phyloP scores from a whole-genome alignment of 2,113 vertebrate genomes.

The Colius striatus region DNA sequence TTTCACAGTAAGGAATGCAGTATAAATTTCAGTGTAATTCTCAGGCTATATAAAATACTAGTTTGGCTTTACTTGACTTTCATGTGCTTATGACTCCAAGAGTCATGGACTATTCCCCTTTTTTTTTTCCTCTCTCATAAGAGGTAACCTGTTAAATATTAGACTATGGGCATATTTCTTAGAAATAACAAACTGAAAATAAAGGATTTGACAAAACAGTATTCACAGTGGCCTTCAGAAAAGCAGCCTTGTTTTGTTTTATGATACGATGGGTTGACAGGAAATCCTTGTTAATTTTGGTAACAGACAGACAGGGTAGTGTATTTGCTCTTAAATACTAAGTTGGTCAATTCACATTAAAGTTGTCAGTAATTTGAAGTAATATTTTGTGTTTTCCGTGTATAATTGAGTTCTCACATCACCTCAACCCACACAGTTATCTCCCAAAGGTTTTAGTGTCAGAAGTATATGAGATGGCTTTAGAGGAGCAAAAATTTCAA shows the following conservation, averaged over 20 bases:
- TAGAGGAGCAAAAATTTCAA: not conserved
- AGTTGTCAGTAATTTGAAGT: not conserved
- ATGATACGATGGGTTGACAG: not conserved
- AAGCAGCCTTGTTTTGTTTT: not conserved
- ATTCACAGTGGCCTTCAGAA: not conserved
- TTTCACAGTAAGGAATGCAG: not conserved
- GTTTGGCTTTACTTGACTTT: conserved; percentile 7
- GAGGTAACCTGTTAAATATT: not conserved
- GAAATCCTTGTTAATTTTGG: not conserved
- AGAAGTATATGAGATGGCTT: not conserved
- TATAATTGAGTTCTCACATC: not conserved
- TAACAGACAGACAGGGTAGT: not conserved
- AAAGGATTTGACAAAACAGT: not conserved
- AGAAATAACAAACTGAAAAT: conserved; percentile 4
- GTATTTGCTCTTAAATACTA: not conserved
- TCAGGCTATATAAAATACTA: not conserved
- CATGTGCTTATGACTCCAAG: not conserved
- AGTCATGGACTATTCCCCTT: not conserved
- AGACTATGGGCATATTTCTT: not conserved
- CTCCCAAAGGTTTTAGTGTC: not conserved
- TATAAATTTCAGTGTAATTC: not conserved
- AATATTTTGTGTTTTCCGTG: not conserved
- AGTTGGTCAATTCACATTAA: not conserved
- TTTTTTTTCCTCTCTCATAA: not conserved
- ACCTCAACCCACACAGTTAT: not conserved